Evolutionary conservation across 2,888 invertebrate species (phyloP).

Genomic region (Hemistola chrysoprasaria): DNA sequence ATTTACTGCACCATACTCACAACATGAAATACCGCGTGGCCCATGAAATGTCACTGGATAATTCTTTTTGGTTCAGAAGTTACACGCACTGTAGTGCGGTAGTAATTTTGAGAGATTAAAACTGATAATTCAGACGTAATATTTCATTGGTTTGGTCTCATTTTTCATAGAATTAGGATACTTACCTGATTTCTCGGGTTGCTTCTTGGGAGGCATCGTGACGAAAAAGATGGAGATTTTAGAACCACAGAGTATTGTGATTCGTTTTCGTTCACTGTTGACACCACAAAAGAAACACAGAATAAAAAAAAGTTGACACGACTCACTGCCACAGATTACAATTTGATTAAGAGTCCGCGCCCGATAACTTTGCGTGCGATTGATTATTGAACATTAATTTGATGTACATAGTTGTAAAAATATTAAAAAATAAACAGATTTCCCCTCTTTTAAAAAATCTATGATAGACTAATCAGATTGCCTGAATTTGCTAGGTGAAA

Average conservation of each 20-base stretch:
- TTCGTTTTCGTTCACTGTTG: constrained; percentile 1
- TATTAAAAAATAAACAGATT: too few species aligned
- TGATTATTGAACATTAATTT: too few species aligned
- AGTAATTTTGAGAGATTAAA: neutral
- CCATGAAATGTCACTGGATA: constrained; percentile 31
- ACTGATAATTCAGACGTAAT: neutral
- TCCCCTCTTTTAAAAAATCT: too few species aligned
- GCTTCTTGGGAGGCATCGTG: constrained; percentile 94
- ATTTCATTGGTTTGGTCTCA: neutral
- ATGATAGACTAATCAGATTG: too few species aligned
- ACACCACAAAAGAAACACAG: neutral
- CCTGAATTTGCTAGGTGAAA: too few species aligned
- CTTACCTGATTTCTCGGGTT: constrained; percentile 92
- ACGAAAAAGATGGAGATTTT: constrained; percentile 74
- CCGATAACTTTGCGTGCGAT: too few species aligned
- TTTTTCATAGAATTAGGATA: constrained; percentile 29
- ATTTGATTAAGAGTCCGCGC: too few species aligned
- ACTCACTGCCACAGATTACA: too few species aligned
- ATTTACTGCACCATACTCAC: constrained; percentile 11
- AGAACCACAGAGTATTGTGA: constrained; percentile 39
- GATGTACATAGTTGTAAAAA: too few species aligned
- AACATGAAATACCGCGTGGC: constrained; percentile 60
- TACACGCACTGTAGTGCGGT: neutral
- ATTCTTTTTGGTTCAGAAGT: constrained; percentile 5
- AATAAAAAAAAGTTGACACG: neutral